Evolutionary conservation across 2,797 vertebrate genomes (phyloP), one percentile per base, ranked within the genome.

Genomic region (Typhlichthys subterraneus): DNA sequence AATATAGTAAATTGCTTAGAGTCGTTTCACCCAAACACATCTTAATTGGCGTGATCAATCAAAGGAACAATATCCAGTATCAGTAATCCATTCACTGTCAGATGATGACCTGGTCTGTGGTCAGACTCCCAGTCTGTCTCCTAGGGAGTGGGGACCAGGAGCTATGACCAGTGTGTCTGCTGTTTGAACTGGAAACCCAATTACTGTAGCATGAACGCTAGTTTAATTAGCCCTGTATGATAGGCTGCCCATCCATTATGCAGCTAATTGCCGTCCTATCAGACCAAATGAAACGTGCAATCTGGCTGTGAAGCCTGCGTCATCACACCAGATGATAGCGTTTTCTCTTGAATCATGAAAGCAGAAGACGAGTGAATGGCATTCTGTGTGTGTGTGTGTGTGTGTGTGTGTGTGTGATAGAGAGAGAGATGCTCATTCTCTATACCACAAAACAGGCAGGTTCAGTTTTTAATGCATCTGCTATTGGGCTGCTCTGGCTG

Each of bases 171-270:
- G 53, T 67, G 70, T 67, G 13, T 51, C 9, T 15, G 69, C 53
- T 69, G 65, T 70, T 57, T 83, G 69, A 81, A 72, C 81, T 76
- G 73, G 80, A 88, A 87, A 73, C 70, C 77, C 73, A 83, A 69
- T 84, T 81, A 87, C 77, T 85, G 71, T 70, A 78, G 83, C 82
- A 59, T 88, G 85, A 87, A 76, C 74, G 73, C 61, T 69, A 70
- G 79, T 81, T 86, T 90, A 92, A 91, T 93, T 91, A 89, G 79
- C 81, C 87, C 74, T 75, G 82, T 89, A 67, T 91, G 87, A 91
- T 88, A 45, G 83, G 78, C 87, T 88, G 86, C 86, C 84, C 83
- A 87, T 87, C 81, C 85, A 89, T 89, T 92, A 89, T 72, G 82
- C 72, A 84, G 82, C 88, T 92, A 90, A 91, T 90, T 91, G 87